phyloP scores from a whole-genome alignment of 1,140 invertebrate species.

The Pogonognathellus flavescens region DNA sequence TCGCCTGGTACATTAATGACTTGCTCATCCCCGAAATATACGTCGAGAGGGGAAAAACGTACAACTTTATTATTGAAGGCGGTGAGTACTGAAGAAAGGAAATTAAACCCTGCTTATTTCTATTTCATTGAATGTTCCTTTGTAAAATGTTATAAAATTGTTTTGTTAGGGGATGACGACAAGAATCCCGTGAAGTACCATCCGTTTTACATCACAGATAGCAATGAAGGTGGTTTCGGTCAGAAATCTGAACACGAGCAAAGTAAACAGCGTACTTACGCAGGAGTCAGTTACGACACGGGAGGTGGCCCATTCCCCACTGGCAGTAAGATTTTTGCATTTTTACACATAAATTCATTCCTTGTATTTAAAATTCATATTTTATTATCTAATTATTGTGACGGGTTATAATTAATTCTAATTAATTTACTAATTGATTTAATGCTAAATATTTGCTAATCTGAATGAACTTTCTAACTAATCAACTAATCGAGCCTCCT shows the following conservation, averaged over 20 bases:
- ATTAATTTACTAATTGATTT: too few species aligned
- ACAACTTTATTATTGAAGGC: conserved; percentile 88
- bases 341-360: background rate
- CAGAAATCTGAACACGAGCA: conserved; percentile 81
- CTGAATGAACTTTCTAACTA: background rate
- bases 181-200: conserved; percentile 81
- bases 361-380: background rate
- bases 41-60: conserved; percentile 88
- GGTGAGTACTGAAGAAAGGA: conserved; percentile 74
- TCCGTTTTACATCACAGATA: conserved; percentile 94
- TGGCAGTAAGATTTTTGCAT: conserved; percentile 73
- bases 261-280: conserved; percentile 80
- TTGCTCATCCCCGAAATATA: conserved; percentile 89
- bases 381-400: conserved; percentile 6
- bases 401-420: too few species aligned
- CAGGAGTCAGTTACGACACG: conserved; percentile 82
- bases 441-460: too few species aligned
- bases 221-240: conserved; percentile 84
- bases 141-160: background rate
- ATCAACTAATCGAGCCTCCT: background rate
- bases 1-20: conserved; percentile 95
- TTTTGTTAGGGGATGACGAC: conserved; percentile 71
- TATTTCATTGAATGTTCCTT: too few species aligned
- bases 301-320: conserved; percentile 84
- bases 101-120: too few species aligned